These are phyloP conservation scores for Bradysia coprophila DNA, from an alignment of 1,140 invertebrate species.

Conservation along the genomic window DNA sequence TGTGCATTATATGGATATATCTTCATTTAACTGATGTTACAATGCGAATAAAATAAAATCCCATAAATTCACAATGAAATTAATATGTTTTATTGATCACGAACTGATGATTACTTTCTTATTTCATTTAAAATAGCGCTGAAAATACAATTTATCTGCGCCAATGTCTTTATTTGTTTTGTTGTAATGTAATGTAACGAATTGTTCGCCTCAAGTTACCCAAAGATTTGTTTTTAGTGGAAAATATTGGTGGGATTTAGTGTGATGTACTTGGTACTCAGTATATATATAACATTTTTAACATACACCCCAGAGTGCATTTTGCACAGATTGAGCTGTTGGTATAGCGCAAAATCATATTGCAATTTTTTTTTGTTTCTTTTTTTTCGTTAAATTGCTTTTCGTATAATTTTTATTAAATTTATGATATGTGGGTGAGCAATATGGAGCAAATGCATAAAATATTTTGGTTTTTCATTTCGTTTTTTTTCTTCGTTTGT, in stretches of 20 bases:
- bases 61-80: slow-evolving; percentile 1
- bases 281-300: too few relatives aligned
- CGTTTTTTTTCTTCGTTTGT: too few relatives aligned
- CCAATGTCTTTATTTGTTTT: neutral
- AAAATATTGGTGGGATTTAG: neutral
- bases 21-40: too few relatives aligned
- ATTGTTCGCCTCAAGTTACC: neutral
- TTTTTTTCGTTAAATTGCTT: neutral
- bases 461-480: too few relatives aligned
- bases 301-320: neutral
- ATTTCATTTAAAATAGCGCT: slow-evolving; percentile 1
- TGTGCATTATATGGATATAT: too few relatives aligned
- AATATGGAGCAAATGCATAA: neutral
- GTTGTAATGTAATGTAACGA: too few relatives aligned
- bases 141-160: neutral
- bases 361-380: too few relatives aligned
- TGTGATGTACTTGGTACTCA: neutral
- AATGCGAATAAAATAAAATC: neutral
- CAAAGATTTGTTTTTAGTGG: neutral
- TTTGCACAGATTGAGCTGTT: neutral
- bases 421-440: neutral
- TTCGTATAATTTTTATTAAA: neutral
- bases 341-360: neutral
- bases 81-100: slow-evolving; percentile 3
- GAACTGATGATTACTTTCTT: slow-evolving; percentile 1